Evolutionary conservation across 2,888 invertebrate species (phyloP).

Genomic region (Tryphoninae sp.): DNA sequence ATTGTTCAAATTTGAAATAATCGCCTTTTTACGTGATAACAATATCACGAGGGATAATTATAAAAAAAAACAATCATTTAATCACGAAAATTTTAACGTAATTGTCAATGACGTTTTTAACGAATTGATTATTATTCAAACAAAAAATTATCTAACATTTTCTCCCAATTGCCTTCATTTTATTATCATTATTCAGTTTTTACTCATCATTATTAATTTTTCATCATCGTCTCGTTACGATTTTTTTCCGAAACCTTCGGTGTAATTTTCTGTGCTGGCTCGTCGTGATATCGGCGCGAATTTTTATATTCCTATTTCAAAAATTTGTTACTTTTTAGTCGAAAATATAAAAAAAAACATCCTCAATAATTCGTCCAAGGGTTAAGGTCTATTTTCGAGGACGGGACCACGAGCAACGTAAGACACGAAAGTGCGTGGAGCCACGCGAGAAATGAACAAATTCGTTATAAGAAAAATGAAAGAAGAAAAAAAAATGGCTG

Average conservation of each 20-base stretch:
- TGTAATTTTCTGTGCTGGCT: background rate
- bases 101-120: background rate
- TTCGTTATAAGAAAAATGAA: conserved; percentile 3
- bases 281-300: background rate
- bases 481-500: conserved; percentile 10
- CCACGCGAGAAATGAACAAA: conserved; percentile 15
- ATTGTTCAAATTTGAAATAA: conserved; percentile 6
- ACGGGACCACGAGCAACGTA: conserved; percentile 28
- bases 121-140: conserved; percentile 9
- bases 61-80: background rate
- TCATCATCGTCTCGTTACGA: background rate
- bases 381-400: conserved; percentile 11
- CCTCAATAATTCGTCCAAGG: too few relatives aligned
- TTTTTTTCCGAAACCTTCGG: background rate
- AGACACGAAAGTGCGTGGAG: conserved; percentile 11
- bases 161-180: background rate
- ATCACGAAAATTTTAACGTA: background rate
- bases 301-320: background rate
- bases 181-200: conserved; percentile 1
- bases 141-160: conserved; percentile 8
- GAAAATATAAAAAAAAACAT: background rate
- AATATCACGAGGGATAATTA: background rate
- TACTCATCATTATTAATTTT: conserved; percentile 6
- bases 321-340: background rate
- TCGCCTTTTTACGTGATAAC: background rate